phyloP scores from a whole-genome alignment of 2,113 vertebrate genomes.

The Tyrannus savana region DNA sequence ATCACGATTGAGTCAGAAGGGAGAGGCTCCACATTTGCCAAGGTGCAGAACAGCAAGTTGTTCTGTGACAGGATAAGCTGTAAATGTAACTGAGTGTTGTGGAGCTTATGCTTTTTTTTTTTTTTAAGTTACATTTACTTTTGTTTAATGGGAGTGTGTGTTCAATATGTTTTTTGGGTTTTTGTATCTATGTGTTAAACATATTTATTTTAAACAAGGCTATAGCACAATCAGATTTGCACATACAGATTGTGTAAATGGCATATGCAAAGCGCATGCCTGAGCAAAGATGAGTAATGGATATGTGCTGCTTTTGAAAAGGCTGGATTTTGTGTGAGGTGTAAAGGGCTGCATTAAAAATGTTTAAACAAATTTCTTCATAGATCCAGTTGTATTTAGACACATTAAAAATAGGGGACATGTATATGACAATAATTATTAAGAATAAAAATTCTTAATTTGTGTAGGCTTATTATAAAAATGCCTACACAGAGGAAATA shows the following conservation, averaged over 20 bases:
- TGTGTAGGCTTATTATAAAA: neutral
- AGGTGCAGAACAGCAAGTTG: conserved; percentile 77
- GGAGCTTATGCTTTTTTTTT: neutral
- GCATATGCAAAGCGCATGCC: neutral
- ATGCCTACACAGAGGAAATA: neutral
- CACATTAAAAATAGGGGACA: neutral
- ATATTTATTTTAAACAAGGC: fast-evolving
- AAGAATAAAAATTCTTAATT: neutral
- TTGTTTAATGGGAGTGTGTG: neutral
- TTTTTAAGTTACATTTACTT: neutral
- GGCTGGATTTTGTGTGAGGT: neutral
- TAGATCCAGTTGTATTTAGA: neutral
- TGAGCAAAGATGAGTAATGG: neutral
- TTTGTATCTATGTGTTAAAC: neutral
- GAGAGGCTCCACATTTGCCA: conserved; percentile 96
- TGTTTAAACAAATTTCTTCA: neutral
- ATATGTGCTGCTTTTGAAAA: neutral
- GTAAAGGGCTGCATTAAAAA: neutral
- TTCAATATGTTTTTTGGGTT: neutral
- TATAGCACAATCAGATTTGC: neutral
- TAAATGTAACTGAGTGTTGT: neutral
- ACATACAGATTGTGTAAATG: neutral
- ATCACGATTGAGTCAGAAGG: conserved; percentile 98
- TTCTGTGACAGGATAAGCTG: neutral
- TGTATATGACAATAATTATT: neutral